Evolutionary conservation across 1,140 invertebrate genomes (phyloP).

Genomic region (Anoplolepis gracilipes): DNA sequence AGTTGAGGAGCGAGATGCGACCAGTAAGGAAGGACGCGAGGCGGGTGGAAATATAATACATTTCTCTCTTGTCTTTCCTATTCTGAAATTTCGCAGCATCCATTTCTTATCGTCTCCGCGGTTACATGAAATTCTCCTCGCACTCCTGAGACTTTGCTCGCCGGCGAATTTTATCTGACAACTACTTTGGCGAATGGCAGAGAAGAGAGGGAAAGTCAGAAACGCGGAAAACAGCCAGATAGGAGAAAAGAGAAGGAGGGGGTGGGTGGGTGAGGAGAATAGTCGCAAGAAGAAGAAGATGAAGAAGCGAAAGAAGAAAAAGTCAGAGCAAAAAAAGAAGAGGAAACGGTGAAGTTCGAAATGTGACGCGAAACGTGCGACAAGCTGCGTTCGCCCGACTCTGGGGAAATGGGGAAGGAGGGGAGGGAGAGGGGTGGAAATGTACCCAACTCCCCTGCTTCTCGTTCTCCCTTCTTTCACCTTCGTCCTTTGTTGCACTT

Average conservation of each 20-base stretch:
- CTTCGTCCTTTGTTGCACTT: conserved; percentile 44
- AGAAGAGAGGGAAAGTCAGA: conserved; percentile 49
- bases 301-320: not conserved
- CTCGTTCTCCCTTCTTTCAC: conserved; percentile 18
- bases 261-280: not conserved
- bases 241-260: no score
- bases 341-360: conserved; percentile 39
- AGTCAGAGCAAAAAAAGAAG: conserved; percentile 6
- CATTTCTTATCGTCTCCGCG: conserved; percentile 61
- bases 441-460: not conserved
- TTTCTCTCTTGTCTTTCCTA: conserved; percentile 49
- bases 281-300: conserved; percentile 4
- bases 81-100: conserved; percentile 61
- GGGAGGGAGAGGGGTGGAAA: no score
- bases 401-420: not conserved
- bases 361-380: conserved; percentile 69
- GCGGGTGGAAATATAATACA: conserved; percentile 16
- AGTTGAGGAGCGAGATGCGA: conserved; percentile 14
- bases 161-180: conserved; percentile 69
- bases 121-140: conserved; percentile 49
- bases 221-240: conserved; percentile 18
- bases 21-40: not conserved
- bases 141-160: conserved; percentile 45
- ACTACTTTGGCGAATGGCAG: conserved; percentile 55
- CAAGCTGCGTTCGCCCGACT: conserved; percentile 69